A percentile compares a stretch with the other conserved stretches of the same genome.
phyloP scores from a whole-genome alignment of 2,888 invertebrate species.

The Argyresthia albistria region DNA sequence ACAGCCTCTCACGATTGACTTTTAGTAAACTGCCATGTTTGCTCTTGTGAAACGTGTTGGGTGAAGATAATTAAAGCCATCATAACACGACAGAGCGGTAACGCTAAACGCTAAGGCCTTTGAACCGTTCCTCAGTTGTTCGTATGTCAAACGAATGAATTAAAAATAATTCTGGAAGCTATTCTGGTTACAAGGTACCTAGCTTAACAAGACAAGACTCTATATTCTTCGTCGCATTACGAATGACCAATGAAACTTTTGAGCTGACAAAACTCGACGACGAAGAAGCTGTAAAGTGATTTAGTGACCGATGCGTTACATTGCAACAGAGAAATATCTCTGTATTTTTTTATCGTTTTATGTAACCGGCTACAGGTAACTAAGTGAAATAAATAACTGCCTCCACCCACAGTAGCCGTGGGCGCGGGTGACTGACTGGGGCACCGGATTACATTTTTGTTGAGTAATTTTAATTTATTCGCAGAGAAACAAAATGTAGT shows the following conservation, averaged over 20 bases:
- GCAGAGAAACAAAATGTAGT: too few species aligned
- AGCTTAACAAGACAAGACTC: too few species aligned
- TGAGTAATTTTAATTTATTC: neutral
- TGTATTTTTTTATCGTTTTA: neutral
- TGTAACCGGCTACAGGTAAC: neutral
- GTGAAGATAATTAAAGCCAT: constrained; percentile 11
- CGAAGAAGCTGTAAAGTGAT: too few species aligned
- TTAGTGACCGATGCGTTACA: neutral
- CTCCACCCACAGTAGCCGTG: neutral
- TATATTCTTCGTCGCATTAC: too few species aligned
- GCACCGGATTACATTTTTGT: neutral
- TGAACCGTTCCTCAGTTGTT: too few species aligned
- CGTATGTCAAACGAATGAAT: too few species aligned
- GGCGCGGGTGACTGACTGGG: neutral
- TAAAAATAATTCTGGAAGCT: too few species aligned
- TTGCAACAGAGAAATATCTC: neutral
- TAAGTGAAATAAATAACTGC: neutral
- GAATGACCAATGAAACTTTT: too few species aligned
- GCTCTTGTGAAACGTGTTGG: constrained; percentile 16
- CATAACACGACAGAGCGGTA: too few species aligned
- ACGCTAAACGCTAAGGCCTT: too few species aligned
- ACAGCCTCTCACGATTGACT: constrained; percentile 23
- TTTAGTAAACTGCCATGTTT: constrained; percentile 13
- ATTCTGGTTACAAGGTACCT: too few species aligned
- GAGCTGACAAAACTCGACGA: too few species aligned